Evolutionary conservation across 2,888 invertebrate species (phyloP).

Genomic region (Acanthosepion esculentum): DNA sequence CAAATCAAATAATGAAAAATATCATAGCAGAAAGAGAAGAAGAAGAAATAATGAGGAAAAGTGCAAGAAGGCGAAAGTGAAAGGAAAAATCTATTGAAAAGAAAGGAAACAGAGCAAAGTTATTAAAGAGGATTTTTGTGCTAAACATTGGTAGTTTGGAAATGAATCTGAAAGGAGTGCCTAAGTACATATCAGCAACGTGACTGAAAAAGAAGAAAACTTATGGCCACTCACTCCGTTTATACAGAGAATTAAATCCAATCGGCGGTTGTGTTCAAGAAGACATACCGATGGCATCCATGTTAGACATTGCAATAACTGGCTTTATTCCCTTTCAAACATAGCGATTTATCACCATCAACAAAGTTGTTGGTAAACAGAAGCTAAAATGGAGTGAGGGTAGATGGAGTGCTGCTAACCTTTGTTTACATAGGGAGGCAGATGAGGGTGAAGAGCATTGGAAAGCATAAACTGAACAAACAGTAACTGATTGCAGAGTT

Average conservation of each 20-base stretch:
- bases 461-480: background rate
- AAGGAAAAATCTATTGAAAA: background rate
- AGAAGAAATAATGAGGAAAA: background rate
- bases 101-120: background rate
- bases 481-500: background rate
- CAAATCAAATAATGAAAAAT: background rate
- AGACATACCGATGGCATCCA: background rate
- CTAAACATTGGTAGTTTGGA: background rate
- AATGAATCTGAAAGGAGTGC: background rate
- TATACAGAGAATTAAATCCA: background rate
- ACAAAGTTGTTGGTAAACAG: background rate
- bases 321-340: constrained; percentile 7
- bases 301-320: background rate
- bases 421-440: background rate
- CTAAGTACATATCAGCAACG: background rate
- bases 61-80: background rate
- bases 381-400: background rate
- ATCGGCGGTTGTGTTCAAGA: background rate
- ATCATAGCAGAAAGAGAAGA: background rate
- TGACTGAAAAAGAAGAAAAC: background rate
- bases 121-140: background rate
- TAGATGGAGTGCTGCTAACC: background rate
- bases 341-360: background rate
- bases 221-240: background rate
- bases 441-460: background rate